Evolutionary conservation across 2,797 vertebrate genomes (phyloP).

Genomic region (Oreonectes daqikongensis): DNA sequence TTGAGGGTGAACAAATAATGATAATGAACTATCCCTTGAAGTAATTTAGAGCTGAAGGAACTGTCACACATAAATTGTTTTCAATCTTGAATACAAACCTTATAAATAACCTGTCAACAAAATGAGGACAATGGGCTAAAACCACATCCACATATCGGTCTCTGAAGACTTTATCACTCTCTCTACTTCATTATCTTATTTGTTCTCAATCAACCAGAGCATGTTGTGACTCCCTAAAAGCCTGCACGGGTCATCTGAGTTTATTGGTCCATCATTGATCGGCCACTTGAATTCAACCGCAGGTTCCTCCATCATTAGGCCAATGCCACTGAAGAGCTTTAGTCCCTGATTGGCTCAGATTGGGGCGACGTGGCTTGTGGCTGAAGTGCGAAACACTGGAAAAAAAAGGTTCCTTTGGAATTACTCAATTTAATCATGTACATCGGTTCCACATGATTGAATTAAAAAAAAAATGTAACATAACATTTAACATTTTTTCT

Average conservation of each 20-base stretch:
- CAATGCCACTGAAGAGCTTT: conserved; percentile 4
- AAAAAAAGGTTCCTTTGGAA: too few relatives aligned
- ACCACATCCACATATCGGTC: not conserved
- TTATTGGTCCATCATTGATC: conserved; percentile 32
- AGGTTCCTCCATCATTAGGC: conserved; percentile 12
- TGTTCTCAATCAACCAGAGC: conserved; percentile 23
- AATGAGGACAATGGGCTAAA: not conserved
- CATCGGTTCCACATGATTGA: too few relatives aligned
- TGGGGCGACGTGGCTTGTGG: not conserved
- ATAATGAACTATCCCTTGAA: not conserved
- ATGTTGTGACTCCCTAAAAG: not conserved
- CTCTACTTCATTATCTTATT: conserved; percentile 17
- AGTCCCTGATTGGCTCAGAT: conserved; percentile 29
- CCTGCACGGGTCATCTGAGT: conserved; percentile 7
- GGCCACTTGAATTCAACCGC: conserved; percentile 12
- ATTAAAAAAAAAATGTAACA: too few relatives aligned
- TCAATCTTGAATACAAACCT: not conserved
- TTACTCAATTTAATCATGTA: too few relatives aligned
- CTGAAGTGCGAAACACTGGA: too few relatives aligned
- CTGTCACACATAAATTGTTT: not conserved
- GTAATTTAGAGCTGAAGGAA: too few relatives aligned
- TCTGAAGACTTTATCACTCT: not conserved
- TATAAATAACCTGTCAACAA: not conserved
- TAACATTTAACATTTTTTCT: too few relatives aligned
- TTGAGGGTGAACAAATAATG: too few relatives aligned